phyloP scores from a whole-genome alignment of 1,140 invertebrate species.

The Hetaerina americana region DNA sequence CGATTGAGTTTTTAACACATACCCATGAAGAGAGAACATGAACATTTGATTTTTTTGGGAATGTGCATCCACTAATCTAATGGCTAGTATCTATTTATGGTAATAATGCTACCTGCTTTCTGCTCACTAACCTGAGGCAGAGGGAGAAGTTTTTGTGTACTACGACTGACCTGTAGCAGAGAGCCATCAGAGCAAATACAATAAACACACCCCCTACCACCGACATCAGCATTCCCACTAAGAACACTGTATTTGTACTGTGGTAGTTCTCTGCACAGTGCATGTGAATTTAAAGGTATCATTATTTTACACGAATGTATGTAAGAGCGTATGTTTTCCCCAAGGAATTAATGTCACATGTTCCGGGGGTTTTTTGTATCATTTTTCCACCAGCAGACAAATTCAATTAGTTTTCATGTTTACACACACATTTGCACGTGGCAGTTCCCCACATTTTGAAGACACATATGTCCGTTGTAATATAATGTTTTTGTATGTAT shows the following conservation, averaged over 20 bases:
- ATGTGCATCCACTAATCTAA: constrained; percentile 4
- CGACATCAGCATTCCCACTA: constrained; percentile 94
- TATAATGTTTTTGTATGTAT: no score
- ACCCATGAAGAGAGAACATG: constrained; percentile 21
- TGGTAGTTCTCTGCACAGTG: constrained; percentile 69
- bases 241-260: constrained; percentile 88
- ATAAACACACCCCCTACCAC: constrained; percentile 97
- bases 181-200: constrained; percentile 93
- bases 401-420: neutral
- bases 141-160: constrained; percentile 95
- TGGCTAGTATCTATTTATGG: constrained; percentile 6
- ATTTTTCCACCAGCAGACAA: neutral
- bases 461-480: neutral
- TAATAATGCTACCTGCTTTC: constrained; percentile 7
- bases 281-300: constrained; percentile 15
- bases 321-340: neutral
- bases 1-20: constrained; percentile 23
- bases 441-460: neutral
- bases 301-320: constrained; percentile 1
- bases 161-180: constrained; percentile 98
- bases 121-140: constrained; percentile 90
- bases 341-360: neutral
- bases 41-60: constrained; percentile 10
- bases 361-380: neutral
- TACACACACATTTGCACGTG: neutral